Percentiles rank a stretch among this genome's conserved stretches.
Conservation (phyloP, 1,140 invertebrate species). For the Leptinotarsa undecemlineata region DNA sequence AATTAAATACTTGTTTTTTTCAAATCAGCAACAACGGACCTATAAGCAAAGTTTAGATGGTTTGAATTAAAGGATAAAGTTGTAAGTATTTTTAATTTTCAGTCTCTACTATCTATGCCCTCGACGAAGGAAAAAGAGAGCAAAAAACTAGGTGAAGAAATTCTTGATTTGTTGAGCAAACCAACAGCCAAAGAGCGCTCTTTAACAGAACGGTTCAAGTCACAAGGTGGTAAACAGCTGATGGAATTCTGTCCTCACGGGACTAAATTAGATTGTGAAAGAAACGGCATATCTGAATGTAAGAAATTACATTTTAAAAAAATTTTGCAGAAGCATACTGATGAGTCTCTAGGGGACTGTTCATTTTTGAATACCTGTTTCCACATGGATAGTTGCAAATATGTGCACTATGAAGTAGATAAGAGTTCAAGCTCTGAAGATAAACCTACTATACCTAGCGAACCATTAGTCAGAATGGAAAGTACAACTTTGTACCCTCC, state of each 20-base stretch:
- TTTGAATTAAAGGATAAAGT: not conserved
- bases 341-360: constrained; percentile 94
- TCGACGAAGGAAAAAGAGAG: constrained; percentile 94
- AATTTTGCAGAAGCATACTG: constrained; percentile 95
- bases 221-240: constrained; percentile 91
- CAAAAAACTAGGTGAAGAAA: constrained; percentile 95
- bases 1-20: too few relatives aligned
- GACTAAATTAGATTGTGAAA: constrained; percentile 85
- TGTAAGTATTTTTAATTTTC: constrained; percentile 13
- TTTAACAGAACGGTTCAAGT: constrained; percentile 91
- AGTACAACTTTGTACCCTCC: constrained; percentile 79
- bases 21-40: too few relatives aligned
- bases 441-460: constrained; percentile 33
- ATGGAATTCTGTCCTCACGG: constrained; percentile 97
- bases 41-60: too few relatives aligned
- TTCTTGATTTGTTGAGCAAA: constrained; percentile 89
- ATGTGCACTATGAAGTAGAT: constrained; percentile 94
- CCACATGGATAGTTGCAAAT: constrained; percentile 98
- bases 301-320: constrained; percentile 95
- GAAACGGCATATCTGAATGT: constrained; percentile 68
- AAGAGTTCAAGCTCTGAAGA: constrained; percentile 51
- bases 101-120: constrained; percentile 87
- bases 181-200: constrained; percentile 95
- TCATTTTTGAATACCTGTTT: constrained; percentile 98
- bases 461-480: constrained; percentile 54